phyloP scores from a whole-genome alignment of 2,888 invertebrate genomes.

The Agrochola circellaris region DNA sequence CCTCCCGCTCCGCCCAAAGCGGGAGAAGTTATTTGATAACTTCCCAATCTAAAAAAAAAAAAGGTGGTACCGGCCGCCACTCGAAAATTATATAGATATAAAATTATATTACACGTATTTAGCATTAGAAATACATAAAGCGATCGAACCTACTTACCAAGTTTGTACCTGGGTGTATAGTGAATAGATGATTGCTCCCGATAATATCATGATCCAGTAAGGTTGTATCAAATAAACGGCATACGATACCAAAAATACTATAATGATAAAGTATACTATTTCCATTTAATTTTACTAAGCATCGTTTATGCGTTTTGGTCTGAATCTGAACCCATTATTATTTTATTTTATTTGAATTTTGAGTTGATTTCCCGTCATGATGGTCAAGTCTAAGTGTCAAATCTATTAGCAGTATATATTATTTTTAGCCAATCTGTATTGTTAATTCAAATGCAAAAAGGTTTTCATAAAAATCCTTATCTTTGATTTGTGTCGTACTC shows the following conservation, averaged over 20 bases:
- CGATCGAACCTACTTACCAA: conserved; percentile 34
- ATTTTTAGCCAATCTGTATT: background rate
- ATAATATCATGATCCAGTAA: conserved; percentile 81
- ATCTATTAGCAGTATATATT: background rate
- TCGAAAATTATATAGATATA: background rate
- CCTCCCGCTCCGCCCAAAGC: too few species aligned
- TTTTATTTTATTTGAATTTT: conserved; percentile 1
- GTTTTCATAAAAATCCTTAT: background rate
- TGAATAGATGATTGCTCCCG: conserved; percentile 73
- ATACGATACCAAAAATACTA: conserved; percentile 75
- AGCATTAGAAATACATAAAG: background rate
- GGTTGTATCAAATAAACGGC: conserved; percentile 81
- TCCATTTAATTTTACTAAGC: conserved; percentile 81
- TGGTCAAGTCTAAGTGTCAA: conserved; percentile 35
- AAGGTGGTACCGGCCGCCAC: too few species aligned
- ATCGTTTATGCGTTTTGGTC: conserved; percentile 68
- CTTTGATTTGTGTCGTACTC: background rate
- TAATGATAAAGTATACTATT: conserved; percentile 82
- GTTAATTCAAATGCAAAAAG: conserved; percentile 21
- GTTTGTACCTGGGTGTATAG: conserved; percentile 72
- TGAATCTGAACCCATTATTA: conserved; percentile 43
- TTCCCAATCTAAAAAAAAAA: too few species aligned
- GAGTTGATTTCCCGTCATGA: conserved; percentile 12
- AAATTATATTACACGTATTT: background rate
- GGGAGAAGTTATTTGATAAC: too few species aligned